Conservation (phyloP, 2,797 vertebrate genomes). For the Protonibea diacanthus region DNA sequence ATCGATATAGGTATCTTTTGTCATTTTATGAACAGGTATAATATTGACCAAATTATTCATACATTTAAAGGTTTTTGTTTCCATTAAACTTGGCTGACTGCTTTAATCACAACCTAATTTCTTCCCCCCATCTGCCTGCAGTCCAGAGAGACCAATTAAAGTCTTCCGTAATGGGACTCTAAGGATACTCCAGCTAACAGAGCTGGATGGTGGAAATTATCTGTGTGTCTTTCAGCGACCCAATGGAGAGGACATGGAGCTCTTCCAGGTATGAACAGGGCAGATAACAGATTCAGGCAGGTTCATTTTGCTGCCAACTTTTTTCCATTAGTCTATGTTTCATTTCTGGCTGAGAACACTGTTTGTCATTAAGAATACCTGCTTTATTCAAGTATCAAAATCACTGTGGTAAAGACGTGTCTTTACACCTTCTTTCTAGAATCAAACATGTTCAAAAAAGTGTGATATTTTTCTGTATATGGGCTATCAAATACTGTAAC, state of each 20-base stretch:
- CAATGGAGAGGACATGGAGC: conserved; percentile 86
- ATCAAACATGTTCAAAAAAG: not conserved
- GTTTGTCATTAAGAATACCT: conserved; percentile 7
- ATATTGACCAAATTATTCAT: not conserved
- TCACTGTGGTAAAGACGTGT: not conserved
- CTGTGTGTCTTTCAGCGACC: conserved; percentile 85
- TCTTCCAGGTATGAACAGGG: conserved; percentile 80
- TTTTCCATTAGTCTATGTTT: conserved; percentile 1
- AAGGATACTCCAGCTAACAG: conserved; percentile 85
- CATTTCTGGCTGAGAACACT: not conserved
- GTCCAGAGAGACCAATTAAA: conserved; percentile 84
- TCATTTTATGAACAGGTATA: conserved; percentile 1
- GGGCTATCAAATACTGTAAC: not conserved
- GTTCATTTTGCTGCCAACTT: conserved; percentile 15
- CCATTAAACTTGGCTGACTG: conserved; percentile 27
- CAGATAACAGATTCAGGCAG: conserved; percentile 10
- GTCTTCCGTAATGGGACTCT: conserved; percentile 87
- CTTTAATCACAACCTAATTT: conserved; percentile 42
- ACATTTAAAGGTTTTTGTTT: conserved; percentile 4
- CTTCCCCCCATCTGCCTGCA: conserved; percentile 54
- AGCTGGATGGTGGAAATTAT: conserved; percentile 86
- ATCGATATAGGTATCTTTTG: conserved; percentile 81
- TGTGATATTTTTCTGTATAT: not conserved
- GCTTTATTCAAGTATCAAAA: conserved; percentile 4
- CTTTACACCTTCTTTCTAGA: not conserved